Evolutionary conservation across 2,888 invertebrate species (phyloP), one percentile per base, ranked within the genome.

Genomic region (Diogma glabrata): DNA sequence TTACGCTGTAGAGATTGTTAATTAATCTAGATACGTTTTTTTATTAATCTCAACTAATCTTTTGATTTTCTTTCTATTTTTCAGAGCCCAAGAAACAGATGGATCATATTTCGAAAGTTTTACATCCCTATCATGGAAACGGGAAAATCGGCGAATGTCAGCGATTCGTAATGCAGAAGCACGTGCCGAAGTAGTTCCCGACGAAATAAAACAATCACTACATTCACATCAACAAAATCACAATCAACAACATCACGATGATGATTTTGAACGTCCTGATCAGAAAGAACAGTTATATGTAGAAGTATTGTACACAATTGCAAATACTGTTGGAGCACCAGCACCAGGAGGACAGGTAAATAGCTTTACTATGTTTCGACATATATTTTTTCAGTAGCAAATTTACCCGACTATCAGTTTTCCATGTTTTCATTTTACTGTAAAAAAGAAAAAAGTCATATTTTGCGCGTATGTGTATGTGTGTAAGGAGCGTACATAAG

Each of bases 31-130:
- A n/a, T n/a, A n/a, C n/a, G n/a, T n/a, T n/a, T n/a, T n/a, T n/a
- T n/a, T n/a, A n/a, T n/a, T n/a, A n/a, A n/a, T n/a, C n/a, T n/a
- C n/a, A n/a, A n/a, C n/a, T n/a, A n/a, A n/a, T n/a, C n/a, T n/a
- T n/a, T n/a, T n/a, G n/a, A n/a, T 43, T 43, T 43, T 38, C 20
- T 20, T n/a, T 43, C 1, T 43, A 24, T 46, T 51, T 56, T 57
- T 10, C 75, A 94, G 94, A 59, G 91, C 93, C 14, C 92, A 93
- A 77, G 91, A 94, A 61, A 88, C 90, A 26, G 94, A 95, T 66
- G 89, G 88, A 8, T 88, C 89, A 52, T 94, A 93, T 73, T 95
- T 94, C 72, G 94, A 94, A 72, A 90, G 84, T 67, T 92, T 92
- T 74, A 90, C 91, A 16, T 87, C 91, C 22, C 70, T 93, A 58